Evolutionary conservation across 2,797 vertebrate species (phyloP), one percentile per base, ranked within the genome.

Genomic region (Delichon dasypus): DNA sequence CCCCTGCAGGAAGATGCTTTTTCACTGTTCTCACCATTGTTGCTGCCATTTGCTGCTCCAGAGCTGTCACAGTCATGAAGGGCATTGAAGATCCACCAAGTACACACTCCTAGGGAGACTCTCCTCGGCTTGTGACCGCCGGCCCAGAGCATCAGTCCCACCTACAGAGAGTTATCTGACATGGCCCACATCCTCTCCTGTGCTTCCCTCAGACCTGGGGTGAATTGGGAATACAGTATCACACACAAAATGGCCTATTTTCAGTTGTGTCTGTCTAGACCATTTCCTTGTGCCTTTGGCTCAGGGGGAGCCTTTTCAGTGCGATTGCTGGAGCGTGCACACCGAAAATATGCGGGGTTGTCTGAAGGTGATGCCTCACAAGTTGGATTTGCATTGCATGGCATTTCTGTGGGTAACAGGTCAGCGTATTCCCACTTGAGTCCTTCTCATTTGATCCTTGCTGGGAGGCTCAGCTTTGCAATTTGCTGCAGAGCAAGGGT

Each of bases 221-320:
- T 87, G 73, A 91, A 64, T 78, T 87, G 93, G 71, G 79, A 91
- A 45, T 66, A 57, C 11, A 22, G 79, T 40, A 13, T 94, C 76
- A 65, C 58, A 58, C 81, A 88, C 82, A 95, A 85, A 95, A 85
- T 10, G n/a, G 61, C 91, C 88, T 90, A 15, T 95, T 96, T 96
- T 96, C 94, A 92, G 84, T 76, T 54, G 34, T 90, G 90, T 90
- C 93, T 96, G 94, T 97, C 96, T 97, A 95, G 96, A 97, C 85
- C 47, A 16, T 94, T 97, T 97, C 97, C 96, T 97, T 91, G 72
- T 89, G 87, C 68, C 66, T 88, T 94, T 80, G 92, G 93, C 97
- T 97, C 89, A 42, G 60, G 85, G 48, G 51, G 57, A 90, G 78
- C 70, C 64, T 88, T 96, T 95, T 92, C 82, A 86, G 71, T 70